These are phyloP conservation scores for Drosophila colorata DNA, from an alignment of 2,888 invertebrate genomes.

Conservation along the genomic window DNA sequence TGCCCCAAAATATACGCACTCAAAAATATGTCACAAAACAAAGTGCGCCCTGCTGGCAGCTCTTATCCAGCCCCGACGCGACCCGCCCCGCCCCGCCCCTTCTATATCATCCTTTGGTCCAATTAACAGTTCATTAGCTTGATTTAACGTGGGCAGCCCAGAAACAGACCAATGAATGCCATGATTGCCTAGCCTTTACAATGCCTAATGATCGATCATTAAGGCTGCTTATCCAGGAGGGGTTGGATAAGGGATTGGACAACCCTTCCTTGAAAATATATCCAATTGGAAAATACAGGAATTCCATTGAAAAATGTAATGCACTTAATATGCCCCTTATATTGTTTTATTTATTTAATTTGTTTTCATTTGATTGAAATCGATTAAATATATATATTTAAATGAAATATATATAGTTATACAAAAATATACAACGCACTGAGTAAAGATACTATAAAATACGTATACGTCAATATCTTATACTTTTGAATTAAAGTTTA, in stretches of 20 bases:
- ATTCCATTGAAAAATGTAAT: neutral
- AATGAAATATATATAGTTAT: too few relatives aligned
- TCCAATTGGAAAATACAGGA: neutral
- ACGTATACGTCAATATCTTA: too few relatives aligned
- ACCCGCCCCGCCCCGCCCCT: neutral
- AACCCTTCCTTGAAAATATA: neutral
- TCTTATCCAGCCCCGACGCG: neutral
- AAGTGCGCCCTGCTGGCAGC: constrained; percentile 14
- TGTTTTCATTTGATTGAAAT: too few relatives aligned
- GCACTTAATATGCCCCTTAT: neutral
- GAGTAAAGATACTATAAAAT: too few relatives aligned
- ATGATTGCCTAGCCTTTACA: constrained; percentile 14
- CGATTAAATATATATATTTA: too few relatives aligned
- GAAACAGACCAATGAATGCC: constrained; percentile 8
- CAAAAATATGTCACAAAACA: constrained; percentile 17
- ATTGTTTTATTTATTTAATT: neutral
- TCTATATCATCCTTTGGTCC: neutral
- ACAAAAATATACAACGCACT: too few relatives aligned
- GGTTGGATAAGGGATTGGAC: neutral
- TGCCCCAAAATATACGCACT: constrained; percentile 9
- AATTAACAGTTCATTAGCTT: constrained; percentile 62
- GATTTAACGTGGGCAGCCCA: constrained; percentile 40
- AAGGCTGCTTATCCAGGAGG: constrained; percentile 10
- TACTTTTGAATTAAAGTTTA: too few relatives aligned
- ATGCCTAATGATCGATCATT: constrained; percentile 8